Evolutionary conservation across 2,113 vertebrate species (phyloP), one percentile per base, ranked within the genome.

Genomic region (Zootoca vivipara): DNA sequence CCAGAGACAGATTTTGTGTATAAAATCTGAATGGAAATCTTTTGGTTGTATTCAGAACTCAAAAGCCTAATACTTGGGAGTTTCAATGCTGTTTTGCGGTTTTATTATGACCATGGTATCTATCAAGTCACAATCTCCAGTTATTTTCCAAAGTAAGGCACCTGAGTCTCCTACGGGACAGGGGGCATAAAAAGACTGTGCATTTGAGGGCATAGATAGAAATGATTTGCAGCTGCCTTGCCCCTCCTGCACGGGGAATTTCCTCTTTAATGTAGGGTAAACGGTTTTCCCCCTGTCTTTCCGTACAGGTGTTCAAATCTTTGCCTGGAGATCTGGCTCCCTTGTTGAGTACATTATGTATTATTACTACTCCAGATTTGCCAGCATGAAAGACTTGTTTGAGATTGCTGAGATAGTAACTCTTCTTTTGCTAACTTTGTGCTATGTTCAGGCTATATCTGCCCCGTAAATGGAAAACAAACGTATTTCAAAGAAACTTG

Each of bases 271-370:
- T 88, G 73, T 28, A 75, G 22, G n/a, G 79, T 75, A 20, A 77
- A 83, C 40, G 24, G 7, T 30, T 79, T 24, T 22, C 3, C 26
- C 38, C 4, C 10, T 26, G 78, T 79, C 40, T 22, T 18, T 30
- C 18, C 10, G 22, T 87, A 79, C 33, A 94, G 80, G 84, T 93
- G 73, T 77, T 35, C 88, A 90, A 84, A 65, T 75, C 42, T 92
- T 82, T 80, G 80, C 77, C 70, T 83, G 80, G 33, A 83, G 83
- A 87, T 85, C 56, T 91, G 86, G 28, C 81, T 73, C 20, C 15
- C 0, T 62, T 89, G 78, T 88, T 69, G 30, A 65, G 22, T 0
- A 88, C 80, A 84, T 33, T 90, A 62, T 87, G 5, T 87, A 35
- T 75, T 85, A 67, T 46, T 9, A 1, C 58, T 83, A 0, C 79